Evolutionary conservation across 2,113 vertebrate genomes (phyloP).

Genomic region (Nibea albiflora): DNA sequence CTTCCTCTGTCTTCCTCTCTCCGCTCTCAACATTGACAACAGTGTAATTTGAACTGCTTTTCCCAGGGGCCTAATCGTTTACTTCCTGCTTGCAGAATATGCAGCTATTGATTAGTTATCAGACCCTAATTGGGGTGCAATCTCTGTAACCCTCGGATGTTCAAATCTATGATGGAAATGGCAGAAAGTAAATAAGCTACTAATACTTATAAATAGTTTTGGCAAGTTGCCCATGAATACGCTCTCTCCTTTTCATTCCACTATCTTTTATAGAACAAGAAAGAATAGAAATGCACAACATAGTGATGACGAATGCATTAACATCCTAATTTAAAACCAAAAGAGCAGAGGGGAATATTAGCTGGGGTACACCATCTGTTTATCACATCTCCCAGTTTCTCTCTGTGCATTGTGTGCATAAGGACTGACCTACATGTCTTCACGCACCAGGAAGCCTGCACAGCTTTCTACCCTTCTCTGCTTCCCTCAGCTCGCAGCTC

Average conservation of each 20-base stretch:
- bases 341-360: constrained; percentile 20
- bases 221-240: constrained; percentile 20
- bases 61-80: constrained; percentile 95
- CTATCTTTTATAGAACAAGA: background rate
- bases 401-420: constrained; percentile 46
- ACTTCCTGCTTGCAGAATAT: constrained; percentile 96
- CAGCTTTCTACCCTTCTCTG: constrained; percentile 36
- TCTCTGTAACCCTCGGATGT: constrained; percentile 85
- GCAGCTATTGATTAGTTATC: constrained; percentile 97
- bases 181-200: constrained; percentile 93
- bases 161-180: constrained; percentile 93
- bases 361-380: constrained; percentile 47
- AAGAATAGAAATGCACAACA: background rate
- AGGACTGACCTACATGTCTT: constrained; percentile 73
- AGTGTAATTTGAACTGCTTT: constrained; percentile 94
- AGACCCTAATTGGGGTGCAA: constrained; percentile 94
- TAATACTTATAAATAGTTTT: constrained; percentile 91
- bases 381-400: constrained; percentile 59
- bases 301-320: constrained; percentile 79
- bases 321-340: constrained; percentile 42
- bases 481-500: constrained; percentile 36
- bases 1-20: constrained; percentile 43
- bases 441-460: constrained; percentile 50
- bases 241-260: background rate
- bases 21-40: constrained; percentile 85